Base-by-base conservation (phyloP, 2,797 vertebrate species). In the Cetoscarus ocellatus region DNA sequence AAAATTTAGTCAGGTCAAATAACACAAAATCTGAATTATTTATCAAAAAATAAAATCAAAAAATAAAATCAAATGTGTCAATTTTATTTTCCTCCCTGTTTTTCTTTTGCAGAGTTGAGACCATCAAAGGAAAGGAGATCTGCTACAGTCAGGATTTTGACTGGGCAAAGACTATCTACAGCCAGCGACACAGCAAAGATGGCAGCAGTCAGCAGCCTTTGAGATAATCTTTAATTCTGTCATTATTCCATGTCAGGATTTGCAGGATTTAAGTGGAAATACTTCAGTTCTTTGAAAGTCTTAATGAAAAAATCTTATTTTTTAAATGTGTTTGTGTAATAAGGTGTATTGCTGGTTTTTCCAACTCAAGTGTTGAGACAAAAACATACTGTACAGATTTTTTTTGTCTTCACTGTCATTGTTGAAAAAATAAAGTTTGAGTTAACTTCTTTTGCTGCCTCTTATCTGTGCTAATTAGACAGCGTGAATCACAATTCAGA, bases 21-120 rank as follows among this genome's bases (percentile, higher is more conserved):
- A n/a, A n/a, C n/a, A n/a, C n/a, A n/a, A n/a, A n/a, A n/a, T n/a
- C n/a, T n/a, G n/a, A n/a, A n/a, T n/a, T n/a, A n/a, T n/a, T n/a
- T n/a, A n/a, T n/a, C n/a, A n/a, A n/a, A n/a, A n/a, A n/a, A n/a
- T n/a, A n/a, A n/a, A n/a, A n/a, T n/a, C n/a, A n/a, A n/a, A n/a
- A n/a, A n/a, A 27, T 27, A 27, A 27, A 4, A 39, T 9, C 11
- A 4, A 10, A 19, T 17, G 17, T 14, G 39, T 13, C 19, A 3
- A 42, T 42, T 42, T 10, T 3, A 18, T 18, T 14, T 17, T 36
- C 9, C 45, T 9, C 68, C 10, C 15, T 59, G 1, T 76, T 17
- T 55, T 1, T 69, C 8, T 75, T 65, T 55, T 68, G 14, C 85
- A 90, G 90, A 54, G 15, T 89, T 15, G 6, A 19, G 1, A 88